Evolutionary conservation across 2,113 vertebrate genomes (phyloP), one percentile per base, ranked within the genome.

Genomic region (Atrichornis clamosus): DNA sequence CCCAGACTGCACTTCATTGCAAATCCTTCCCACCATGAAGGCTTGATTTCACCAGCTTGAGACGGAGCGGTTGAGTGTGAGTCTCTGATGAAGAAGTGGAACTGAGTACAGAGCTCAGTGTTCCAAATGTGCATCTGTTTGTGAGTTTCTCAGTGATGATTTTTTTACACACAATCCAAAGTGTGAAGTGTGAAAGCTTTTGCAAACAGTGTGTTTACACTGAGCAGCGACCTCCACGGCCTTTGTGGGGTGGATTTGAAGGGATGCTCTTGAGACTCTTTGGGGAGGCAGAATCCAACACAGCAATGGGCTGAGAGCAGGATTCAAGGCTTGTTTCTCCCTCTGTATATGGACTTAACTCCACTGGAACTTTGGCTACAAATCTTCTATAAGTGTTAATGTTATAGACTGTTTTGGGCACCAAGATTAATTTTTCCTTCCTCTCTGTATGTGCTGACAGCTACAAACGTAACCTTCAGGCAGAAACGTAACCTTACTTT

Each of bases 21-120:
- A 92, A 93, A 91, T 93, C 79, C 83, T 93, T 95, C 80, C 72
- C 74, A 63, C 84, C 16, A 15, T 6, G 4, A 93, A 62, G 65
- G 24, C 75, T 78, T 68, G 60, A 67, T 81, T 94, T 90, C 92
- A 60, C 49, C 84, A 87, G 44, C 62, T 87, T 84, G 67, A 84
- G 76, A 70, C 0, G 0, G 65, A 95, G 68, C 67, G 37, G 53
- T 53, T 86, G 75, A 90, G 44, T 8, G 3, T 0, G 26, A 65
- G 72, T 42, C 30, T 72, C 64, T 75, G 52, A 75, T 47, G 92
- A 84, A 94, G 67, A 72, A 92, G 33, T 63, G 80, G 86, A 93
- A 74, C 5, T 80, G 87, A 90, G 46, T 63, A 75, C 79, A 79
- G 85, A 82, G 26, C 59, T 89, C 37, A 8, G 33, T 1, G 5